phyloP scores from a whole-genome alignment of 2,113 vertebrate genomes.

The Turdus rufiventris region DNA sequence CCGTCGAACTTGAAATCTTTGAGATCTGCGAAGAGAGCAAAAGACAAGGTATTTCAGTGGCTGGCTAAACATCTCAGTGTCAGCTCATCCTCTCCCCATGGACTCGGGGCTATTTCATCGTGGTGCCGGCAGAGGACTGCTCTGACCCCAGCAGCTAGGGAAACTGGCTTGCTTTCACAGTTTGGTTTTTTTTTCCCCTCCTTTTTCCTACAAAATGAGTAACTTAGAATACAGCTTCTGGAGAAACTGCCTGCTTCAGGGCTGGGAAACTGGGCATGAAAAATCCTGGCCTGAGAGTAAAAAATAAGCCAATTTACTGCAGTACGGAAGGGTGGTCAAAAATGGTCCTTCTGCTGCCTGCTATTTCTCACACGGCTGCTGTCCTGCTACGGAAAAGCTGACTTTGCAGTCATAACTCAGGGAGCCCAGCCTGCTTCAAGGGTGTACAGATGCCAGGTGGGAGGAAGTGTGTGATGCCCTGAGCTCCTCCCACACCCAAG shows the following conservation, averaged over 20 bases:
- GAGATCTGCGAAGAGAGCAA: conserved; percentile 75
- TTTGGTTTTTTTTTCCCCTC: background rate
- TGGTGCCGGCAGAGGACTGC: rapidly evolving
- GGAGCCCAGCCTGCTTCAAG: background rate
- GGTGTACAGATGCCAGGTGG: background rate
- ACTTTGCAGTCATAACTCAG: background rate
- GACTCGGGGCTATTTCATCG: rapidly evolving
- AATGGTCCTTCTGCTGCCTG: background rate
- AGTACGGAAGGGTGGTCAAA: background rate
- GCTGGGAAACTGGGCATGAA: background rate
- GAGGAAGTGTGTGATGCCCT: background rate
- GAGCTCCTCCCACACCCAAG: background rate
- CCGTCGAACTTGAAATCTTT: conserved; percentile 92
- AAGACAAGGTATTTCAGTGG: background rate
- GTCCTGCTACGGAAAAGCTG: background rate
- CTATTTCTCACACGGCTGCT: background rate
- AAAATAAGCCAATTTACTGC: background rate
- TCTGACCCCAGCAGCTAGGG: background rate
- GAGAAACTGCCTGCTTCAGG: background rate
- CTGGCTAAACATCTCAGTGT: background rate
- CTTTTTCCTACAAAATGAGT: background rate
- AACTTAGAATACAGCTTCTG: conserved; percentile 1
- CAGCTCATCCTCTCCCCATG: background rate
- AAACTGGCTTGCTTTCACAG: background rate
- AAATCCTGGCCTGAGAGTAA: background rate